These are phyloP conservation scores for Bradynema listronoti DNA, from an alignment of 1,140 invertebrate species.

Conservation along the genomic window DNA sequence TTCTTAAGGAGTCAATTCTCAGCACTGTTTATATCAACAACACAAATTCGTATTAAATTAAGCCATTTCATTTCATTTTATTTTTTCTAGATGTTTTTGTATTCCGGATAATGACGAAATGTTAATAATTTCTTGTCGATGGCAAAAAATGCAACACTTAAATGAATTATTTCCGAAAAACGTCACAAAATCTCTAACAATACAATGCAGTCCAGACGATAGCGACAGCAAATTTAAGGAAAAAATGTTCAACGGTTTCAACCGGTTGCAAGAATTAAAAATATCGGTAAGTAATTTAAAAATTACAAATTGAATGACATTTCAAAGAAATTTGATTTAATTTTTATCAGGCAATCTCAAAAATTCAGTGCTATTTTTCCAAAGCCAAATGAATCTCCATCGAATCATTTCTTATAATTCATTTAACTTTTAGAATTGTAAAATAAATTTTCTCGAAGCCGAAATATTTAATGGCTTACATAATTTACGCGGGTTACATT, in stretches of 20 bases:
- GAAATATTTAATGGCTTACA: conserved; percentile 9
- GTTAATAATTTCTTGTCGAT: conserved; percentile 26
- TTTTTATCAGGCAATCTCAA: not conserved
- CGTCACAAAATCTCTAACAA: conserved; percentile 32
- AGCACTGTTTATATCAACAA: too few species aligned
- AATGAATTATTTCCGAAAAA: conserved; percentile 25
- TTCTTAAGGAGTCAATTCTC: too few species aligned
- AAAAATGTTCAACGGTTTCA: conserved; percentile 31
- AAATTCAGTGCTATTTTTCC: conserved; percentile 5
- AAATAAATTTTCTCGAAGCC: not conserved
- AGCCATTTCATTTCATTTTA: too few species aligned
- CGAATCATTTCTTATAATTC: conserved; percentile 3
- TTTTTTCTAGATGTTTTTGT: conserved; percentile 30
- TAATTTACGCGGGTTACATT: conserved; percentile 18
- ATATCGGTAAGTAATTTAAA: conserved; percentile 26
- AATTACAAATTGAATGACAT: not conserved
- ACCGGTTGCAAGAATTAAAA: conserved; percentile 21
- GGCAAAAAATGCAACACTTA: conserved; percentile 16
- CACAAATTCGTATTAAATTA: too few species aligned
- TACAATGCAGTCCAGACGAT: conserved; percentile 20
- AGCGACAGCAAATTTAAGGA: not conserved
- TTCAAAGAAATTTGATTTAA: not conserved
- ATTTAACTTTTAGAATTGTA: conserved; percentile 17
- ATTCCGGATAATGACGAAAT: conserved; percentile 30
- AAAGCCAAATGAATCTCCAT: not conserved